Percentiles rank a stretch among this genome's conserved stretches.
Conservation (phyloP, 2,888 invertebrate genomes). For the Leucophenga maculata region DNA sequence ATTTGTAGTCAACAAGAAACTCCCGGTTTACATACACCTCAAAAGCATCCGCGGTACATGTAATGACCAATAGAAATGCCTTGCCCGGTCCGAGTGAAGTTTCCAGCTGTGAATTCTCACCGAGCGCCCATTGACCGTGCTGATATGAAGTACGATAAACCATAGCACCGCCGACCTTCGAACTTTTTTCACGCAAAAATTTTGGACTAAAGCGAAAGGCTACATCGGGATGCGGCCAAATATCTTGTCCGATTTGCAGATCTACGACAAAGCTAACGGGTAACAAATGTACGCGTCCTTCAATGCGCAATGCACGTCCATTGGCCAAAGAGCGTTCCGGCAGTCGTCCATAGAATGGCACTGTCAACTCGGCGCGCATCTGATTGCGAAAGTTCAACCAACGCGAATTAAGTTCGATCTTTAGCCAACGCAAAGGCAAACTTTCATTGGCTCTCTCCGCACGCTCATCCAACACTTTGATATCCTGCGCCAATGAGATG, state of each 20-base stretch:
- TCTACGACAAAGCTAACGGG: slow-evolving; percentile 83
- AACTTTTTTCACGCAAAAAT: slow-evolving; percentile 70
- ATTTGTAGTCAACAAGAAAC: slow-evolving; percentile 77
- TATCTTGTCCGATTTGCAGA: slow-evolving; percentile 76
- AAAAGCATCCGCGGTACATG: slow-evolving; percentile 50
- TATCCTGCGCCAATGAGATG: slow-evolving; percentile 27
- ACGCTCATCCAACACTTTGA: slow-evolving; percentile 24
- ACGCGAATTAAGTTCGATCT: slow-evolving; percentile 19
- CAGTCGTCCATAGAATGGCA: slow-evolving; percentile 69
- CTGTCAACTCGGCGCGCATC: slow-evolving; percentile 37
- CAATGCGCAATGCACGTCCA: slow-evolving; percentile 74
- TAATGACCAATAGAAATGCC: slow-evolving; percentile 58
- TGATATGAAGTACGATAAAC: slow-evolving; percentile 79
- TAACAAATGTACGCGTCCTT: slow-evolving; percentile 78
- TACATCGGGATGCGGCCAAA: slow-evolving; percentile 82
- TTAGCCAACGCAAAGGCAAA: slow-evolving; percentile 31
- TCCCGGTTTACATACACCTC: slow-evolving; percentile 73
- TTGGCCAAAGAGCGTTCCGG: slow-evolving; percentile 61
- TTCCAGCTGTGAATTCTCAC: slow-evolving; percentile 50
- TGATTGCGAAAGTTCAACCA: slow-evolving; percentile 7
- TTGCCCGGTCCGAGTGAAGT: slow-evolving; percentile 62
- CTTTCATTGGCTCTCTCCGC: background rate
- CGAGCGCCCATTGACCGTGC: slow-evolving; percentile 70
- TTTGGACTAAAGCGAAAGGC: slow-evolving; percentile 82
- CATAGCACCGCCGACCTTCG: slow-evolving; percentile 73